These are phyloP conservation scores for Phocoena phocoena DNA, from an alignment of 2,113 vertebrate species.

Conservation along the genomic window DNA sequence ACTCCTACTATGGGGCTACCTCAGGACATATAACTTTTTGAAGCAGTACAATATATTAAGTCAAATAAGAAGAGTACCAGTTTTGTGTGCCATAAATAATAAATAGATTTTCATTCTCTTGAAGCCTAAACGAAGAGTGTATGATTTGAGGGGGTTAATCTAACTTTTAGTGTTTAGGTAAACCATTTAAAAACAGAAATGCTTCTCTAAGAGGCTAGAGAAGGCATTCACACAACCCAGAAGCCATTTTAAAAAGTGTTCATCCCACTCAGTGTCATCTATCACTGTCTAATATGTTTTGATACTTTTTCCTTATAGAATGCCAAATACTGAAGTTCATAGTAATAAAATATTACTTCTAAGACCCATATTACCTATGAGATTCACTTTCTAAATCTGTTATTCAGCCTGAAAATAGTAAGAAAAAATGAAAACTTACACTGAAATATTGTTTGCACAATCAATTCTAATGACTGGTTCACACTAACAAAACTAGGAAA, in stretches of 20 bases:
- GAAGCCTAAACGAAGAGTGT: background rate
- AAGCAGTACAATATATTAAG: background rate
- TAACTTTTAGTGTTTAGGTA: background rate
- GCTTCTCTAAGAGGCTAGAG: background rate
- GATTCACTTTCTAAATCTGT: background rate
- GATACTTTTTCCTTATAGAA: background rate
- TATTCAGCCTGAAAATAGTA: background rate
- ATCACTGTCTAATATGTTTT: background rate
- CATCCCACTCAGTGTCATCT: background rate
- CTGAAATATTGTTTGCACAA: slow-evolving; percentile 70
- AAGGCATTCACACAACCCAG: background rate
- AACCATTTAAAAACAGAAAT: background rate
- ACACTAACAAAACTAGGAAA: slow-evolving; percentile 76
- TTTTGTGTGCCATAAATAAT: background rate
- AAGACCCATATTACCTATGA: background rate
- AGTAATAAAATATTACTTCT: background rate
- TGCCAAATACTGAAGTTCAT: background rate
- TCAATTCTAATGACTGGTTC: slow-evolving; percentile 78
- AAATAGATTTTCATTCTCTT: background rate
- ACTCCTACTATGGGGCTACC: background rate
- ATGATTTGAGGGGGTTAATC: background rate
- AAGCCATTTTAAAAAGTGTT: background rate
- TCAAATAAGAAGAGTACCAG: background rate
- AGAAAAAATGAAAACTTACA: slow-evolving; percentile 2
- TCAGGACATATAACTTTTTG: background rate